These are phyloP conservation scores for Drosophila equinoxialis DNA, from an alignment of 1,140 invertebrate genomes.

Conservation along the genomic window DNA sequence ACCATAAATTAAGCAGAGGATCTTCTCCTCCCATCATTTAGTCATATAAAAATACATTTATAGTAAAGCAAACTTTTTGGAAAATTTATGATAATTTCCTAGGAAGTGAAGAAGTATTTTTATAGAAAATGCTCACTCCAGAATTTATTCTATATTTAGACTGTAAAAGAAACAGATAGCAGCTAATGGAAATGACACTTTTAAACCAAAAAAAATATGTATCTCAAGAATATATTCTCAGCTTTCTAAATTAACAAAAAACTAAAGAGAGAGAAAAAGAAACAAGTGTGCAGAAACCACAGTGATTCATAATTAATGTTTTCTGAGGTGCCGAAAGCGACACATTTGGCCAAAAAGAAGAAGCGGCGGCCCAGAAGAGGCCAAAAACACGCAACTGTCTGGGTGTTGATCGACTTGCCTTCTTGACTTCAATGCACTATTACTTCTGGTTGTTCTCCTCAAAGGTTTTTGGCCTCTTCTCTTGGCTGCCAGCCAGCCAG, in stretches of 20 bases:
- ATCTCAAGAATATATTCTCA: slow-evolving; percentile 59
- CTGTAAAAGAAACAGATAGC: not conserved
- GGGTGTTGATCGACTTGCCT: slow-evolving; percentile 37
- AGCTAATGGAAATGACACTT: slow-evolving; percentile 78
- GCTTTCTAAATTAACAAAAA: slow-evolving; percentile 21
- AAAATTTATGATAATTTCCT: slow-evolving; percentile 65
- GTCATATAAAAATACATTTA: slow-evolving; percentile 6
- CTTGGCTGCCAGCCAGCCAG: slow-evolving; percentile 50
- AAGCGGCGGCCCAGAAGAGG: not conserved
- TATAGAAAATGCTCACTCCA: slow-evolving; percentile 22
- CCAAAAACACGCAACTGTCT: slow-evolving; percentile 55
- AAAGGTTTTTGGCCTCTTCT: slow-evolving; percentile 25
- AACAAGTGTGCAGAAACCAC: slow-evolving; percentile 24
- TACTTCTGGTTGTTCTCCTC: slow-evolving; percentile 5
- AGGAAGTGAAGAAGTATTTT: slow-evolving; percentile 46
- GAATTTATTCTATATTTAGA: slow-evolving; percentile 24
- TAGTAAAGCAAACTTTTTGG: slow-evolving; percentile 59
- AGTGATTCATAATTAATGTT: slow-evolving; percentile 75
- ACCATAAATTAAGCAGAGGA: slow-evolving; percentile 67
- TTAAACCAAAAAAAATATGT: slow-evolving; percentile 46
- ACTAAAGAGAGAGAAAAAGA: too few species aligned
- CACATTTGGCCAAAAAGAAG: slow-evolving; percentile 36
- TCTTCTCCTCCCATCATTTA: slow-evolving; percentile 23
- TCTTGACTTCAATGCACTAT: not conserved
- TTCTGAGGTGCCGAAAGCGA: slow-evolving; percentile 65